Evolutionary conservation across 2,113 vertebrate genomes (phyloP).

Genomic region (Callorhinus ursinus): DNA sequence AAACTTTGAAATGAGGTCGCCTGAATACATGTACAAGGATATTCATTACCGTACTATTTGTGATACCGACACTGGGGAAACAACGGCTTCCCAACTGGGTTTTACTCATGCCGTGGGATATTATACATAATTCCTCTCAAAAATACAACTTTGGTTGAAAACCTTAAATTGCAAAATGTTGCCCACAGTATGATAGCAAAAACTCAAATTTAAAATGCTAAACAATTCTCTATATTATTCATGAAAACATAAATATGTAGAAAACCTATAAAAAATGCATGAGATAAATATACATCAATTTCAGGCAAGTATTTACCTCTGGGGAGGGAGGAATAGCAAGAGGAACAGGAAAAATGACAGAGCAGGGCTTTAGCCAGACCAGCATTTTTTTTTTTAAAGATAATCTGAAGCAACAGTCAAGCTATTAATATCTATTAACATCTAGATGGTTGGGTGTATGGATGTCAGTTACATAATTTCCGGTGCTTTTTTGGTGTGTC

Average conservation of each 20-base stretch:
- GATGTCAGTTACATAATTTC: not conserved
- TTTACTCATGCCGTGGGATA: not conserved
- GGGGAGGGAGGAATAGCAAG: not conserved
- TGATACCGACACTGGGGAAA: not conserved
- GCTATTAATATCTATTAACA: not conserved
- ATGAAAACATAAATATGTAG: not conserved
- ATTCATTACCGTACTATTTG: not conserved
- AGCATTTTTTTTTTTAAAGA: not conserved
- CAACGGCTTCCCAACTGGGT: not conserved
- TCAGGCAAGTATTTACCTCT: not conserved
- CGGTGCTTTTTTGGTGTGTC: not conserved
- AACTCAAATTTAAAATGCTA: slow-evolving; percentile 12
- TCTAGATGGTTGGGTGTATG: not conserved
- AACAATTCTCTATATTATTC: not conserved
- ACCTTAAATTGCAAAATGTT: not conserved
- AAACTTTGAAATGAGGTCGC: not conserved
- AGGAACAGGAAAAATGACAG: not conserved
- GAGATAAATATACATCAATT: not conserved
- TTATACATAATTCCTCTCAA: not conserved
- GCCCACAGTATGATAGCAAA: not conserved
- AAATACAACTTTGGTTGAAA: not conserved
- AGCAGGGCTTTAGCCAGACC: not conserved
- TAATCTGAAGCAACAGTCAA: not conserved
- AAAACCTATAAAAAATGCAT: slow-evolving; percentile 32
- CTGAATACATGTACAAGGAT: not conserved